phyloP scores from a whole-genome alignment of 92 coral and sea anemone genomes.

The Zoanthus solanderi region DNA sequence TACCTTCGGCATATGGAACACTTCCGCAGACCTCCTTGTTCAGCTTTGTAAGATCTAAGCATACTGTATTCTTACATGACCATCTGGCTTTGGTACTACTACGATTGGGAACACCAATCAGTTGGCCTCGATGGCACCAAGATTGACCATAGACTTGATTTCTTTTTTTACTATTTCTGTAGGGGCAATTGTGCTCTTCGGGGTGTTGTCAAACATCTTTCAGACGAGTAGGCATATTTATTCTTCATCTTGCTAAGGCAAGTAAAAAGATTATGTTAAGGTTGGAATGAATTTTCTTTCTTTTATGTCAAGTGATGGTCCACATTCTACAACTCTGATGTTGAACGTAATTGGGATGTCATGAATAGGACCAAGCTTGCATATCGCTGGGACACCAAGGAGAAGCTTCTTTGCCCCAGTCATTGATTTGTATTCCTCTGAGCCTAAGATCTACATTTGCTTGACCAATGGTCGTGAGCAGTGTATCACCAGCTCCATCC shows the following conservation, averaged over 20 bases:
- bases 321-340: constrained; percentile 21
- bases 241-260: constrained; percentile 63
- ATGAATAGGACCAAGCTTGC: constrained; percentile 43
- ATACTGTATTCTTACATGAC: no score
- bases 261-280: constrained; percentile 56
- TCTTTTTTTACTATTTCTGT: constrained; percentile 50
- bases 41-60: constrained; percentile 42
- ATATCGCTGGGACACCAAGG: constrained; percentile 34
- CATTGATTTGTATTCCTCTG: constrained; percentile 25
- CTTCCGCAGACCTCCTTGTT: constrained; percentile 46
- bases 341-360: constrained; percentile 28
- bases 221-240: constrained; percentile 55
- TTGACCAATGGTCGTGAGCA: constrained; percentile 39
- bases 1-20: constrained; percentile 58
- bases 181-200: constrained; percentile 55
- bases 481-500: constrained; percentile 58
- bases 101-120: no score
- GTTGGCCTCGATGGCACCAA: constrained; percentile 50
- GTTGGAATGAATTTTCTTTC: constrained; percentile 33
- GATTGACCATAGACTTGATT: constrained; percentile 39
- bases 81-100: no score
- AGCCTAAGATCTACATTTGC: constrained; percentile 37
- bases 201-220: constrained; percentile 59
- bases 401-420: constrained; percentile 56
- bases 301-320: constrained; percentile 25